Conservation (phyloP, 2,113 vertebrate genomes). For the Vimba vimba region DNA sequence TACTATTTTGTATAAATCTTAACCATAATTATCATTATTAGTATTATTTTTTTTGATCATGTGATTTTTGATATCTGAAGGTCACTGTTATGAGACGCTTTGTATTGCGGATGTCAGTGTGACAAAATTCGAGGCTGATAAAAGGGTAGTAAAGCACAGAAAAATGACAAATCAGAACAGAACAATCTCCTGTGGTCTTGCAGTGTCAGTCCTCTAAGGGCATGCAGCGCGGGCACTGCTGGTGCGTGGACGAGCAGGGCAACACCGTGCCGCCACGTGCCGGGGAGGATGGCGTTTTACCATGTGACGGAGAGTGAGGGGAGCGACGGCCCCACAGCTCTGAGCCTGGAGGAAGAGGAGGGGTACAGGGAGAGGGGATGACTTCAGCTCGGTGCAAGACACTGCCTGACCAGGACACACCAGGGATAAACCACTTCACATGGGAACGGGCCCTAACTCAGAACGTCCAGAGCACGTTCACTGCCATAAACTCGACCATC, state of each 20-base stretch:
- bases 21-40: too few species aligned
- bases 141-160: too few species aligned
- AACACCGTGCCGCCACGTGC: slow-evolving; percentile 65
- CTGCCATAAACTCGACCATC: slow-evolving; percentile 40
- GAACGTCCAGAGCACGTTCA: slow-evolving; percentile 34
- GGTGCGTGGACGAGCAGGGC: slow-evolving; percentile 83
- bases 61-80: neutral
- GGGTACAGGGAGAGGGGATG: slow-evolving; percentile 66
- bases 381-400: slow-evolving; percentile 71
- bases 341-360: slow-evolving; percentile 69
- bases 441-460: slow-evolving; percentile 62
- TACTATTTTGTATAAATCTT: too few species aligned
- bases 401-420: slow-evolving; percentile 74
- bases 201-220: slow-evolving; percentile 84
- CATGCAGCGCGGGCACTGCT: slow-evolving; percentile 82
- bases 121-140: neutral
- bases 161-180: neutral
- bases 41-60: too few species aligned
- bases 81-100: neutral
- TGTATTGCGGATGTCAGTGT: neutral
- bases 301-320: slow-evolving; percentile 77
- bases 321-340: slow-evolving; percentile 54
- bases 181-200: slow-evolving; percentile 49
- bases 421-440: slow-evolving; percentile 74
- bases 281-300: slow-evolving; percentile 71